phyloP scores from a whole-genome alignment of 2,888 invertebrate genomes.

The Pseudolycoriella hygida region DNA sequence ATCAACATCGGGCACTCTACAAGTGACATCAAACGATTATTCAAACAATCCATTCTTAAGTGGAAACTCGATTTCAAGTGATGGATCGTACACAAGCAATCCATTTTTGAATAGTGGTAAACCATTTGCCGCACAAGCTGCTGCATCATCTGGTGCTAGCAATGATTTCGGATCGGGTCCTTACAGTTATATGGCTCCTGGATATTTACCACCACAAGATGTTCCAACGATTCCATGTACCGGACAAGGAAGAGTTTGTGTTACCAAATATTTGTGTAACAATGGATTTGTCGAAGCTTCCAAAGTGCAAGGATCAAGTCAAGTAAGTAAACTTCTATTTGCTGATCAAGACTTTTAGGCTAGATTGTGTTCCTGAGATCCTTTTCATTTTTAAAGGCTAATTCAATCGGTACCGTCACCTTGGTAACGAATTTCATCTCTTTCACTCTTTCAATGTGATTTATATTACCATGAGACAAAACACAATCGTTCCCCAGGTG shows the following conservation, averaged over 20 bases:
- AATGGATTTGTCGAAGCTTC: constrained; percentile 29
- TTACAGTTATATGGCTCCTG: constrained; percentile 8
- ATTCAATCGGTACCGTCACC: too few relatives aligned
- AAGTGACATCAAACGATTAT: neutral
- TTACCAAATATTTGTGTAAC: constrained; percentile 37
- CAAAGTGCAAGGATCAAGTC: constrained; percentile 1
- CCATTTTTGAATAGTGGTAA: constrained; percentile 3
- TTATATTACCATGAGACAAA: too few relatives aligned
- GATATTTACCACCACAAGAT: constrained; percentile 10
- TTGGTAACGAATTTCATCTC: too few relatives aligned
- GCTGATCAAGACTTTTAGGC: too few relatives aligned
- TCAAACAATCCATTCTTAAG: constrained; percentile 1
- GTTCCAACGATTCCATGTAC: constrained; percentile 27
- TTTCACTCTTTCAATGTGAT: too few relatives aligned
- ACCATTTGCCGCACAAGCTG: neutral
- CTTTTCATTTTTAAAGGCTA: too few relatives aligned
- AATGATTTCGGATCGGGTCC: neutral
- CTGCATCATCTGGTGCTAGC: neutral
- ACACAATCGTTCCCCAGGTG: too few relatives aligned
- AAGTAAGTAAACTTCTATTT: constrained; percentile 3
- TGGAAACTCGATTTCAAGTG: neutral
- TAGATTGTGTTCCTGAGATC: too few relatives aligned
- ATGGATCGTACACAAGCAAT: neutral
- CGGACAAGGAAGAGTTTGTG: constrained; percentile 39
- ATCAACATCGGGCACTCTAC: neutral